Conservation (phyloP, 2,113 vertebrate species). For the Rhodinocichla rosea region DNA sequence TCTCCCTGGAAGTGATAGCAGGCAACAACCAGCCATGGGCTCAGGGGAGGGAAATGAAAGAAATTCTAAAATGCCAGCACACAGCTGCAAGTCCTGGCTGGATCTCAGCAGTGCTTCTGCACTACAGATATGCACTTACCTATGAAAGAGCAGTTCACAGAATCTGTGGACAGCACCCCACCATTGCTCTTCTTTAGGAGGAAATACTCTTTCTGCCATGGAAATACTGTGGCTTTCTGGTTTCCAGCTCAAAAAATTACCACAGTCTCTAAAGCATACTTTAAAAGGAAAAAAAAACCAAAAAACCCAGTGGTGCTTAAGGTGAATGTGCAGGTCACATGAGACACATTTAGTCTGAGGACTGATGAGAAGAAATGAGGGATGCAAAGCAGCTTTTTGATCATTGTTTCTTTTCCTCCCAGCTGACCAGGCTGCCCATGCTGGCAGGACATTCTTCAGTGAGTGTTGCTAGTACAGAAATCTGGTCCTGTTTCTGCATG, state of each 20-base stretch:
- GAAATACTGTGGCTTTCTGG: background rate
- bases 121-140: background rate
- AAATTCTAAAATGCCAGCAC: background rate
- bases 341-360: background rate
- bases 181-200: background rate
- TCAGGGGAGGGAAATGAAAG: background rate
- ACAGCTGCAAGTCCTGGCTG: background rate
- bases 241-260: background rate
- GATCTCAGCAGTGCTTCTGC: background rate
- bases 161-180: background rate
- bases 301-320: background rate
- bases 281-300: background rate
- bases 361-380: background rate
- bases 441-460: background rate
- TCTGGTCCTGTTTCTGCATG: background rate
- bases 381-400: background rate
- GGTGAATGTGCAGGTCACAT: background rate
- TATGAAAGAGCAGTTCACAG: background rate
- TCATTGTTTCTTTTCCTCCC: background rate
- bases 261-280: background rate
- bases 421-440: background rate
- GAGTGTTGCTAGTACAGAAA: background rate
- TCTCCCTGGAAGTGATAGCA: background rate
- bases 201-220: background rate
- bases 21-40: background rate